Evolutionary conservation across 2,888 invertebrate genomes (phyloP), one percentile per base, ranked within the genome.

Genomic region (Epinotia bilunana): DNA sequence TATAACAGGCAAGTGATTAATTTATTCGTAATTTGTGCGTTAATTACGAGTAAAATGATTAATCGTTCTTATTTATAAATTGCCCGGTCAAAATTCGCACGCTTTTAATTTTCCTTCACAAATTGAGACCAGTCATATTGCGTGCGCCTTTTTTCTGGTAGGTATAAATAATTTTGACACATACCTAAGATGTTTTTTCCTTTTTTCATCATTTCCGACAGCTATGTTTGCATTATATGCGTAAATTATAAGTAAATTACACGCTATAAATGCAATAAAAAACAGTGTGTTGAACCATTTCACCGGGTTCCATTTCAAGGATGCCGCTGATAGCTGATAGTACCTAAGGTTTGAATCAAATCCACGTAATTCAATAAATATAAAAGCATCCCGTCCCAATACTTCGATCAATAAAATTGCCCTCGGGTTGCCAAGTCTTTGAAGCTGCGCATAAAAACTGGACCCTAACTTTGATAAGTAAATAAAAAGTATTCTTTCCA

Each of bases 11-110:
- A 13, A 67, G 46, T 75, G 71, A 75, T 75, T 71, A 75, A 67
- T 75, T 61, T 53, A 39, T 71, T 63, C 58, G 60, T 28, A 69
- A 74, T 75, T 71, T 65, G 64, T 61, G 65, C 53, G 65, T 61
- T 72, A 75, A 65, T 75, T 75, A 61, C 67, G 71, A 64, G 23
- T 46, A 28, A 55, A 12, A 64, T 74, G 74, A 74, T 74, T 71
- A 74, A 74, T 74, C 60, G 28, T 74, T 55, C 18, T 28, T 43
- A 62, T 73, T 62, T 61, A 73, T 67, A 67, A 73, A 62, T 55
- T 57, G 55, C 68, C 61, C 5, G 23, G 16, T n/a, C 7, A 18
- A 61, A 18, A 7, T 46, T n/a, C 4, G 61, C 18, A 55, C 23
- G 39, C 46, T 67, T 68, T 68, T 68, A 39, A 55, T 67, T 43